Percentiles rank a stretch among this genome's conserved stretches.
Conservation (phyloP, 2,888 invertebrate genomes). For the Pristionchus japonicus region DNA sequence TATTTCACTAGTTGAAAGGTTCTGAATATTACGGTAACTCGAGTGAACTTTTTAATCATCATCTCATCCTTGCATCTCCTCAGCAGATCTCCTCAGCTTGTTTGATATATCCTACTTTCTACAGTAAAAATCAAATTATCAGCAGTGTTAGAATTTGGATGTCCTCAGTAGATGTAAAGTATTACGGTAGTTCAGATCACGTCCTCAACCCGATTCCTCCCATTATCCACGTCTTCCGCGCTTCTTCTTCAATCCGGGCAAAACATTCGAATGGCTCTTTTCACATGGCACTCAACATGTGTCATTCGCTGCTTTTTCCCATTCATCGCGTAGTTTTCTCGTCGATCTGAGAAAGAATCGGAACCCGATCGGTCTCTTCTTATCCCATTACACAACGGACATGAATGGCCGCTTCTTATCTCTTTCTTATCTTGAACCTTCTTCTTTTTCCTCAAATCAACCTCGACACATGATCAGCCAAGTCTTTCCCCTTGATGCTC, state of each 20-base stretch:
- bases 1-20: too few relatives aligned
- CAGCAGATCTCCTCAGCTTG: too few relatives aligned
- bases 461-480: neutral
- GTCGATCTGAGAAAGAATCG: neutral
- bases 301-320: conserved; percentile 7
- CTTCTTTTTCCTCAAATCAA: neutral
- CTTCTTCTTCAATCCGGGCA: neutral
- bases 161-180: too few relatives aligned
- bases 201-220: neutral
- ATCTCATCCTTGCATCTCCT: too few relatives aligned
- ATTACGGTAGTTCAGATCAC: neutral
- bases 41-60: too few relatives aligned
- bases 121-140: too few relatives aligned
- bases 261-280: conserved; percentile 25
- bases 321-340: conserved; percentile 37
- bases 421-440: neutral
- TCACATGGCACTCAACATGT: conserved; percentile 41
- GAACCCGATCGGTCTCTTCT: neutral
- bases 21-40: too few relatives aligned
- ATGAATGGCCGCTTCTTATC: neutral
- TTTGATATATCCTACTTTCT: too few relatives aligned
- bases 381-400: neutral
- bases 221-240: neutral
- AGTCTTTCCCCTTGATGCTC: neutral
- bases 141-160: too few relatives aligned